phyloP scores from a whole-genome alignment of 2,797 vertebrate species.

The Sebastes hopkinsi region DNA sequence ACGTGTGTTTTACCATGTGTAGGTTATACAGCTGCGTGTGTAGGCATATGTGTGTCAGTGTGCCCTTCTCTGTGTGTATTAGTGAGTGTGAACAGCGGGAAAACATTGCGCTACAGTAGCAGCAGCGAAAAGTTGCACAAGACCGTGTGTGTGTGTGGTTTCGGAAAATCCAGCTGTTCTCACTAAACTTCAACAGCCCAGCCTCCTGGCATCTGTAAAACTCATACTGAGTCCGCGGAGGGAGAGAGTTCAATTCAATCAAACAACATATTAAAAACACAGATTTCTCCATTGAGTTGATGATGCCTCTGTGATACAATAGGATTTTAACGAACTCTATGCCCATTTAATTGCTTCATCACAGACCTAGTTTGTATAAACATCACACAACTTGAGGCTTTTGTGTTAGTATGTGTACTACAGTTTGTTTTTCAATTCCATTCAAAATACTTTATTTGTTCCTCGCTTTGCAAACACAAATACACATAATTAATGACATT shows the following conservation, averaged over 20 bases:
- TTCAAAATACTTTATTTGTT: background rate
- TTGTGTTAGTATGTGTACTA: background rate
- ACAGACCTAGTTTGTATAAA: background rate
- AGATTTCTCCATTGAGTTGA: background rate
- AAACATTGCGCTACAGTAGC: conserved; percentile 14
- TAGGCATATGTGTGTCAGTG: conserved; percentile 3
- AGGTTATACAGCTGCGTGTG: background rate
- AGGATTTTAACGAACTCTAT: background rate
- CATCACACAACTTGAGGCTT: background rate
- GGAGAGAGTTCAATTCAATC: conserved; percentile 23
- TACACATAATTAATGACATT: background rate
- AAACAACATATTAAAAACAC: conserved; percentile 13
- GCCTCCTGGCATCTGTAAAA: conserved; percentile 34
- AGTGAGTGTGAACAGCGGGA: conserved; percentile 3
- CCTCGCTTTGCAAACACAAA: background rate
- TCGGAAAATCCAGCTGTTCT: conserved; percentile 34
- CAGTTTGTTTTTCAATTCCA: background rate
- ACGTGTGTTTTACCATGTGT: background rate
- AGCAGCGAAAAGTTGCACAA: conserved; percentile 4
- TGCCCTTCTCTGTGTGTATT: background rate
- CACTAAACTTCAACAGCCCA: conserved; percentile 19
- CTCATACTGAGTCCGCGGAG: conserved; percentile 22
- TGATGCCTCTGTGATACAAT: background rate
- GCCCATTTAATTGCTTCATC: conserved; percentile 1
- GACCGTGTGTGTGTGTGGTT: background rate